Evolutionary conservation across 2,113 vertebrate genomes (phyloP), one percentile per base, ranked within the genome.

Genomic region (Pampusana beccarii): DNA sequence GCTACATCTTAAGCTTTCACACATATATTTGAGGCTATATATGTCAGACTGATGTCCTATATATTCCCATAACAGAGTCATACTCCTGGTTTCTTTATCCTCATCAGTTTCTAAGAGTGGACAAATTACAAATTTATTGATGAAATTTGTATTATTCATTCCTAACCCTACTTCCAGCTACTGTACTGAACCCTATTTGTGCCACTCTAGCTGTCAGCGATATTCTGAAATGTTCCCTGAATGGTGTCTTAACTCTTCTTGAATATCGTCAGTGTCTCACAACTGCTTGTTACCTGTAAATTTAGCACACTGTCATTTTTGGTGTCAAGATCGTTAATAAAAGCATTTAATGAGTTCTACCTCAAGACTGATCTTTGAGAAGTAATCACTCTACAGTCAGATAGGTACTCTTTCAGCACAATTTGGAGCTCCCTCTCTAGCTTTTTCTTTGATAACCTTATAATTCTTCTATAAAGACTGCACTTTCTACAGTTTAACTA

Each of bases 321-420:
- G 50, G 46, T 86, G 79, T 80, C 82, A 90, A 92, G 71, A 67
- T 73, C 60, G 34, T 94, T 80, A 92, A 93, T 93, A 94, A 93
- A 90, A 86, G 38, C 66, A 86, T 65, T 92, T 88, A 86, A 80
- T 73, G 64, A 88, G 31, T 42, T 88, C 79, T 73, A 62, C 70
- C 80, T 94, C 50, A 88, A 61, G 66, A 80, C n/a, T 44, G 9
- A 73, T 90, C 34, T 82, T 93, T 50, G n/a, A 83, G 31, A 23
- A 90, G 28, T 77, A 80, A 88, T 92, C 71, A 87, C 26, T 58
- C 48, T 89, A 71, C 38, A 62, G 36, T 5, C 71, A 86, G 67
- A 91, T 4, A 95, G 29, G 79, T 88, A 74, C 62, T 80, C 66
- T 73, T 94, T 86, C 82, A 95, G 92, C 79, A 88, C 14, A 80